Evolutionary conservation across 2,797 vertebrate genomes (phyloP).

Genomic region (Chaunax sp.): DNA sequence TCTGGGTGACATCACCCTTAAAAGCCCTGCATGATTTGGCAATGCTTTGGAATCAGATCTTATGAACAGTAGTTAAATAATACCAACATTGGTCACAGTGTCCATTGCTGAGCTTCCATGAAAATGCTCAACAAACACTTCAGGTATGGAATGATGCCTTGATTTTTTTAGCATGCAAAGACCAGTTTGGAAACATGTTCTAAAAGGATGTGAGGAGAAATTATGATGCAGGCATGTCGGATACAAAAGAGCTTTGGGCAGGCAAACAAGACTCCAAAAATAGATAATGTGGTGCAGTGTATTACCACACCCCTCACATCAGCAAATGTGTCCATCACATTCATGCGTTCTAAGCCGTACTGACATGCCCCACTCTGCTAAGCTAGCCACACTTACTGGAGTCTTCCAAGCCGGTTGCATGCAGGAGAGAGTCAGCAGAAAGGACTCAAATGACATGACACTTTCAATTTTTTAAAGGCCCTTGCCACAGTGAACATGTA

Average conservation of each 20-base stretch:
- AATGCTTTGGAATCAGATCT: conserved; percentile 24
- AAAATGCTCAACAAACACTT: conserved; percentile 8
- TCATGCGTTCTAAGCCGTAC: conserved; percentile 64
- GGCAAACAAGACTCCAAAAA: conserved; percentile 63
- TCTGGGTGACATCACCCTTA: conserved; percentile 13
- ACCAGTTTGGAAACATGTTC: conserved; percentile 2
- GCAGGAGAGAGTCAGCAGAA: conserved; percentile 46
- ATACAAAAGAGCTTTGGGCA: conserved; percentile 57
- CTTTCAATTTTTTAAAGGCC: conserved; percentile 67
- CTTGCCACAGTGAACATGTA: conserved; percentile 53
- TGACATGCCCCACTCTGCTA: conserved; percentile 66
- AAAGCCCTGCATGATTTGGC: conserved; percentile 13
- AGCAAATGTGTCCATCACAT: conserved; percentile 73
- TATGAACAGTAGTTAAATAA: conserved; percentile 30
- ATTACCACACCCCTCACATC: conserved; percentile 71
- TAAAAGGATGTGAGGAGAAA: conserved; percentile 28
- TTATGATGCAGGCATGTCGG: conserved; percentile 24
- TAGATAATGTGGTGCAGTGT: conserved; percentile 56
- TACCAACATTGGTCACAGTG: background rate
- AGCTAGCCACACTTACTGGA: conserved; percentile 43
- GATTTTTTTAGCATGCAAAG: background rate
- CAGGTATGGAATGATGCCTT: conserved; percentile 11
- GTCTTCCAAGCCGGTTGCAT: conserved; percentile 50
- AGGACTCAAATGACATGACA: conserved; percentile 61
- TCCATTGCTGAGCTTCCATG: conserved; percentile 5